Evolutionary conservation across 2,113 vertebrate genomes (phyloP), one percentile per base, ranked within the genome.

Genomic region (Chinchilla lanigera): DNA sequence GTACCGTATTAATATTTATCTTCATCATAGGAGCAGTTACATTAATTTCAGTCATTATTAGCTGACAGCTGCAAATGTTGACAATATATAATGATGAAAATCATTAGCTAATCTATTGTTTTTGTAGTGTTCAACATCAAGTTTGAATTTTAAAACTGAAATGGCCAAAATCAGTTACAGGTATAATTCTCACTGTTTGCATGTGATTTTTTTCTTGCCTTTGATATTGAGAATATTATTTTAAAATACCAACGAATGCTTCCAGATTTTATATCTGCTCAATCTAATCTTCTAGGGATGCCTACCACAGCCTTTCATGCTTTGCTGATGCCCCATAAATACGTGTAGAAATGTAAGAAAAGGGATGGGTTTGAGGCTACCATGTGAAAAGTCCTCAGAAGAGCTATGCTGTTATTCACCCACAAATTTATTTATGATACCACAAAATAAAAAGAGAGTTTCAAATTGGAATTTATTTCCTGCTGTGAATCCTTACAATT

Each of bases 41-140:
- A 83, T 96, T 96, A 71, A 89, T 97, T 97, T 96, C 20, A 95
- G 60, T 97, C 94, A 90, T 63, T 52, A 38, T 69, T 50, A 33
- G 54, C 11, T 47, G 83, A 83, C 3, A 93, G 41, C 38, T 54
- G 54, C n/a, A 92, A 92, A 73, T 94, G 77, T 84, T 90, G 71
- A 60, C 86, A 83, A 78, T 93, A 71, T 12, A 33, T 86, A 77
- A 85, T 58, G 30, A 83, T 95, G 89, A 89, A 41, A 93, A 86
- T 89, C 33, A 38, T 95, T 80, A 83, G 56, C 58, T 93, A 47
- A 83, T 83, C 52, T 86, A 86, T 47, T 92, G 71, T 89, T 69
- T 93, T 95, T 88, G 10, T 35, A 89, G 14, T 65, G 84, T 82
- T 58, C 63, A 86, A 77, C 7, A 89, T 41, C 12, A 60, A 95